Evolutionary conservation across 2,797 vertebrate species (phyloP), one percentile per base, ranked within the genome.

Genomic region (Thalassophryne amazonica): DNA sequence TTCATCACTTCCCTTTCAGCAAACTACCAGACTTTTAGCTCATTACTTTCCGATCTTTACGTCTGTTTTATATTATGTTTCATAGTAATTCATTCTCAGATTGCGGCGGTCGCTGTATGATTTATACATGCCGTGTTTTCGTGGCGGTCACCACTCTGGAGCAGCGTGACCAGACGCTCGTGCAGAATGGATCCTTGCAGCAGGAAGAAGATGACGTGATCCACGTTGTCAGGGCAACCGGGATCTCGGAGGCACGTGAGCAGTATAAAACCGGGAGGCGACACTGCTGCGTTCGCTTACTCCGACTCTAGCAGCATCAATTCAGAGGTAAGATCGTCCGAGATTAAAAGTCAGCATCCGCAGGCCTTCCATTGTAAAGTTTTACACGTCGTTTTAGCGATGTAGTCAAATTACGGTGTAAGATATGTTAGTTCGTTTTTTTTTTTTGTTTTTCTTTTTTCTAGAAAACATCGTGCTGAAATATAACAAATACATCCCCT

Each of bases 261-360:
- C 0, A 0, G 19, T 83, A 87, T 86, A 88, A 80, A 82, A 56
- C 0, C 25, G 13, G 75, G 53, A 59, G 66, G 47, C 57, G 7
- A 56, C 4, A 0, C 11, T 0, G 20, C 0, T 3, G 3, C n/a
- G 0, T 40, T 65, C 73, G 71, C 80, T n/a, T n/a, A 86, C 76
- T 75, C 71, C 41, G 65, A 68, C 66, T 21, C 5, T 28, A 74
- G 65, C 38, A 73, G 69, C 67, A 73, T 61, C 81, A 36, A 4
- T 43, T 4, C 9, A 0, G 45, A 83, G 86, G 86, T 88, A 84
- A 87, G 83, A n/a, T n/a, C n/a, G n/a, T n/a, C n/a, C n/a, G n/a
- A n/a, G n/a, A n/a, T n/a, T n/a, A n/a, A n/a, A n/a, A n/a, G n/a
- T n/a, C n/a, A n/a, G n/a, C n/a, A n/a, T n/a, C 15, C 0, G 0